phyloP scores from a whole-genome alignment of 2,888 invertebrate species.

The Oegoconia quadripuncta region DNA sequence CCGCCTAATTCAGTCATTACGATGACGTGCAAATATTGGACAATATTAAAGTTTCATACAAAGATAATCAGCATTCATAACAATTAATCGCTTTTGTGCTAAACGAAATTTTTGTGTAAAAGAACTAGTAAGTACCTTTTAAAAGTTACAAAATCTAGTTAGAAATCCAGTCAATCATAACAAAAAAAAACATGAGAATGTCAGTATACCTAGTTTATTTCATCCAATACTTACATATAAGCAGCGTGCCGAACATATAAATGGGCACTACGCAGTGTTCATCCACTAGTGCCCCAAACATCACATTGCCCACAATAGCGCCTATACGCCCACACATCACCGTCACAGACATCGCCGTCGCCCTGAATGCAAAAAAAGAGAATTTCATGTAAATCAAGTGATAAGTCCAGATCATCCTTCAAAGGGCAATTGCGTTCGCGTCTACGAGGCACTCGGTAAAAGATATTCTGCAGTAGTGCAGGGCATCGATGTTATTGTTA shows the following conservation, averaged over 20 bases:
- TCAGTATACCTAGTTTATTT: no score
- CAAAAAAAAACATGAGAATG: not conserved
- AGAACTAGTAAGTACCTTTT: no score
- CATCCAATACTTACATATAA: slow-evolving; percentile 67
- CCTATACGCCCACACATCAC: slow-evolving; percentile 80
- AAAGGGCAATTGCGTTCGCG: no score
- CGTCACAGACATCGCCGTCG: slow-evolving; percentile 79
- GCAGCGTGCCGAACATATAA: slow-evolving; percentile 76
- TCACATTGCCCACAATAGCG: slow-evolving; percentile 79
- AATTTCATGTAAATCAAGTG: not conserved
- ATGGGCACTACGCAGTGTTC: slow-evolving; percentile 78
- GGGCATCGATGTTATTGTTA: no score
- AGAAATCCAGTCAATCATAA: not conserved
- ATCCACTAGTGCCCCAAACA: slow-evolving; percentile 79
- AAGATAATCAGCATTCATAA: no score
- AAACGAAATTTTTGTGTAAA: not conserved
- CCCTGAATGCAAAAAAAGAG: slow-evolving; percentile 48
- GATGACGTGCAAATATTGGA: no score
- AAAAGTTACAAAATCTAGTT: no score
- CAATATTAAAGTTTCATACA: no score
- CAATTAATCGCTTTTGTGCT: no score
- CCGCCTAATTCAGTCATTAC: no score
- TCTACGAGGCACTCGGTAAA: no score
- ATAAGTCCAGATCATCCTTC: not conserved
- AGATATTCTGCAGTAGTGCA: no score